Base-by-base conservation (phyloP, 2,888 invertebrate genomes). In the Heterodera filipjevi region DNA sequence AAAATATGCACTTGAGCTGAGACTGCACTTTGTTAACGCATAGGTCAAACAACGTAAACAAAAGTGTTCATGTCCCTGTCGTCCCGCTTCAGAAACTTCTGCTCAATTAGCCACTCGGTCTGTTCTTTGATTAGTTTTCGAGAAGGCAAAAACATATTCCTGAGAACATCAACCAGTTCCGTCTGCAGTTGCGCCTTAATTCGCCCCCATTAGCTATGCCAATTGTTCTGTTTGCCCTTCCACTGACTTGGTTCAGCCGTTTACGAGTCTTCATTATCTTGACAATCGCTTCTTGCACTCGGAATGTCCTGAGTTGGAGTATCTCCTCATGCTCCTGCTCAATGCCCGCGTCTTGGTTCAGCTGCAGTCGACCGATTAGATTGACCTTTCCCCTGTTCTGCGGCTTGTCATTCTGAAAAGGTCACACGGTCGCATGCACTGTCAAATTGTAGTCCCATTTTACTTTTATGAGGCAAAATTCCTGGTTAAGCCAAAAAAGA, bases 121-220 rank as follows among this genome's bases (percentile, higher is more conserved):
- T 99, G 98, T 91, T 99, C 98, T 91, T 99, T 99, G 87, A 99
- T 98, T 94, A 99, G 95, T 91, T 98, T 97, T 91, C 96, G 96
- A 82, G 96, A 95, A 39, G 99, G 99, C 89, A 98, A 92, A 92
- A 99, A 99, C 96, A 99, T 97, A 90, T 97, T 96, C 91, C 97
- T 97, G 86, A 99, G 91, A 89, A 99, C 96, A 91, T 99, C 98
- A 30, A 99, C 94, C 80, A 99, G 92, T 91, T 99, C 98, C 78
- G 95, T 95, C 92, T 98, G 98, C 82, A 99, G 91, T 85, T 96
- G 94, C 75, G 95, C 95, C 90, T 97, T 96, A 71, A 94, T 22
- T 64, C 14, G 32, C 16, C 30, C 16, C 30, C 46, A n/a, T 73
- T 73, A 22, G 32, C 3, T 16, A n/a, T 33, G 35, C 94, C 79